Evolutionary conservation across 2,797 vertebrate species (phyloP), one percentile per base, ranked within the genome.

Genomic region (Sitta carolinensis): DNA sequence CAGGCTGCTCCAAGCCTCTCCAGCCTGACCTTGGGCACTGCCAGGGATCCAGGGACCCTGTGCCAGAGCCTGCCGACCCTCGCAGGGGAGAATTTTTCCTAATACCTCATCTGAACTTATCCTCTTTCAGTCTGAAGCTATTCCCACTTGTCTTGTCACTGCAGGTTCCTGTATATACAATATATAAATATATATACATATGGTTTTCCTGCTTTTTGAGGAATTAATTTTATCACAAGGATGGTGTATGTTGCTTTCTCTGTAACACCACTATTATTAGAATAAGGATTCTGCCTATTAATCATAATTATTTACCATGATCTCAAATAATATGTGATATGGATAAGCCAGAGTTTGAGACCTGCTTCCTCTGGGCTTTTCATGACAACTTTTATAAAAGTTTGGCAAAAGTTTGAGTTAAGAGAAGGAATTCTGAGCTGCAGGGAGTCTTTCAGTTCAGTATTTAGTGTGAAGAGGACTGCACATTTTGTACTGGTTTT

Each of bases 21-120:
- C 66, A 62, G 0, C 14, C 40, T n/a, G 40, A 11, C 27, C n/a
- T 18, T 18, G 58, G 8, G 1, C 34, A 23, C 29, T 26, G 0
- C 51, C 81, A 74, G 51, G 51, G 59, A 7, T 50, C 27, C 43
- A 48, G 69, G 20, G 16, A 15, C 27, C 5, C n/a, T n/a, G 57
- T 38, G 15, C n/a, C 40, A 19, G 57, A 27, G 22, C 15, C 18
- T 62, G 0, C 2, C 22, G 40, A 18, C 11, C 29, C 50, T 58
- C 32, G 12, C 17, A 36, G 36, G 5, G 7, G 27, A 22, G 2
- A 18, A 45, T 38, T 45, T 7, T n/a, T 52, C 7, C 45, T 18
- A 16, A 27, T 43, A 17, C 17, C 19, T 19, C 14, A n/a, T 32
- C 11, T 51, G 29, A n/a, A 29, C 0, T 34, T 38, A 32, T 27